phyloP scores from a whole-genome alignment of 1,140 invertebrate species.

The Elymnias hypermnestra region DNA sequence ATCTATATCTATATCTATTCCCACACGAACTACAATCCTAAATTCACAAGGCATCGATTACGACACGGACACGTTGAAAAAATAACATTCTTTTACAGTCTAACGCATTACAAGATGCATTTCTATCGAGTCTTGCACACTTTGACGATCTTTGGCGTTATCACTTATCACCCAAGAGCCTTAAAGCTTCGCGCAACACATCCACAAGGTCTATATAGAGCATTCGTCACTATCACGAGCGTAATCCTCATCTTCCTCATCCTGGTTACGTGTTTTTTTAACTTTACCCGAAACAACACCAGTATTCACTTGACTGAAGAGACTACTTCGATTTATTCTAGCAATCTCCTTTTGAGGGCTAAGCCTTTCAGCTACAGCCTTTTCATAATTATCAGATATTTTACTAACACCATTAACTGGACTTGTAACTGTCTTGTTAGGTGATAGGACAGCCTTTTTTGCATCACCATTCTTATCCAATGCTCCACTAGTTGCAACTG shows the following conservation, averaged over 20 bases:
- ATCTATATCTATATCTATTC: slow-evolving; percentile 19
- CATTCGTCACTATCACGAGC: slow-evolving; percentile 79
- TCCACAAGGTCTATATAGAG: slow-evolving; percentile 57
- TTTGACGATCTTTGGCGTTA: slow-evolving; percentile 49
- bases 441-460: slow-evolving; percentile 39
- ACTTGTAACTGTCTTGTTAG: slow-evolving; percentile 41
- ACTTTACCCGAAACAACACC: slow-evolving; percentile 56
- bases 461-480: slow-evolving; percentile 38
- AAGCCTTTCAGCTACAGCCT: slow-evolving; percentile 55
- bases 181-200: slow-evolving; percentile 19
- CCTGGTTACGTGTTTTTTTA: slow-evolving; percentile 40
- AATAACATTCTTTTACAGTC: slow-evolving; percentile 50
- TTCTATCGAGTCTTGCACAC: slow-evolving; percentile 35
- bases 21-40: slow-evolving; percentile 30
- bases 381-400: slow-evolving; percentile 72
- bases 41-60: slow-evolving; percentile 63
- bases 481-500: slow-evolving; percentile 46
- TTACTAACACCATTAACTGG: slow-evolving; percentile 70
- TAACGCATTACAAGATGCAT: slow-evolving; percentile 12
- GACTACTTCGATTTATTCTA: slow-evolving; percentile 50
- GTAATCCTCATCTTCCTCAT: slow-evolving; percentile 76
- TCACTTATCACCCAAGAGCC: slow-evolving; percentile 25
- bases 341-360: slow-evolving; percentile 58
- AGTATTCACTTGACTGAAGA: slow-evolving; percentile 69
- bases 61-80: slow-evolving; percentile 64